Base-by-base conservation (phyloP, 2,888 invertebrate genomes). In the Drosophila rellima region DNA sequence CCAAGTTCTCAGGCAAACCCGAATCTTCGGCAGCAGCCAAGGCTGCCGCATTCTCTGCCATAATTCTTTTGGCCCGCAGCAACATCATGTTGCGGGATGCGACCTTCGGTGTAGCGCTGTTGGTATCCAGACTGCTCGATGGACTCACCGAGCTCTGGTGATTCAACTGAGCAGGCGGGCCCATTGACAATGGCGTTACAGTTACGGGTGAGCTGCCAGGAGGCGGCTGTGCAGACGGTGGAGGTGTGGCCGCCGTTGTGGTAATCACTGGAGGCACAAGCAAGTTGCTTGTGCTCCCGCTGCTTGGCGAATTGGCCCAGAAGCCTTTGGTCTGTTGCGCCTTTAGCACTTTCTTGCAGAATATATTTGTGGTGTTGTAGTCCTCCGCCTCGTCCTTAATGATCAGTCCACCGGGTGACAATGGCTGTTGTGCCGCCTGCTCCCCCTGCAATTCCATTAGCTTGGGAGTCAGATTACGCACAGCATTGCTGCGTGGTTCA, bases 21-120 rank as follows among this genome's bases (percentile, higher is more conserved):
- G 87, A 70, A 48, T 88, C 81, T 61, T 87, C 88, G 42, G 84
- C 66, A n/a, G 78, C 66, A 39, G 70, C 75, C 57, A 82, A 35
- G 0, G 89, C 80, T 0, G 77, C 75, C 81, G 89, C 85, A 82
- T 88, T 82, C 57, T 89, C 85, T 0, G 88, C 88, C 55, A 84
- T 66, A 3, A 82, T 23, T 91, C 94, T 86, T 59, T 90, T 90
- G 91, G 93, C 90, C 91, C 94, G 93, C 92, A 94, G 55, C 48
- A 90, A 91, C 93, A 93, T 82, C 92, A 93, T 91, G 93, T 94
- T 92, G 26, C 91, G 94, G 89, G 92, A 93, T 76, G 93, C 92
- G 80, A 93, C 93, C 87, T 94, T 93, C 61, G 88, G 88, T 15
- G 67, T 82, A 29, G 48, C 59, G 47, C 48, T 75, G 78, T 68